Evolutionary conservation across 2,888 invertebrate genomes (phyloP), one percentile per base, ranked within the genome.

Genomic region (Tuberolachnus salignus): DNA sequence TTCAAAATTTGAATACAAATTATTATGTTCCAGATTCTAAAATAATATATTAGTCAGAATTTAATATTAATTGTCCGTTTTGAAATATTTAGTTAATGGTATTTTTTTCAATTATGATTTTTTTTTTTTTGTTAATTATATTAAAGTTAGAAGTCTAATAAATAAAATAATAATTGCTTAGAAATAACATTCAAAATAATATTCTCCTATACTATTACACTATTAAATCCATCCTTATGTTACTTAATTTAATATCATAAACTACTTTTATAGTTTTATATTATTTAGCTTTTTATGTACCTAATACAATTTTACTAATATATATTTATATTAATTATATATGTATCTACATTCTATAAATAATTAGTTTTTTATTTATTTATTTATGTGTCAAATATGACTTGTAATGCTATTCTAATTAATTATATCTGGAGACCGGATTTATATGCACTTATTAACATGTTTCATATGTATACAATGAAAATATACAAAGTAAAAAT

Each of bases 221-320:
- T 59, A 46, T 57, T 57, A 42, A 70, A n/a, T 71, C 57, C 57
- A 71, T 59, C 71, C 57, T 59, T n/a, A n/a, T 9, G 44, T 59
- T 71, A 71, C 71, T 71, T 71, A 71, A 71, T 23, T 23, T 44
- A 44, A 23, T 55, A 57, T n/a, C 34, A 6, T 51, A 16, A 23
- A 64, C 21, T 42, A 64, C 21, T 49, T 66, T 46, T 23, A 51
- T 16, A 34, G 34, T 69, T 64, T 19, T 69, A 69, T 9, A 19
- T 21, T 14, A n/a, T n/a, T 46, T 21, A 46, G 9, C 21, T 64
- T 21, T 64, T 64, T 4, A 34, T 6, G 34, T 34, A 34, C 44
- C 64, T 46, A 16, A 64, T 46, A 64, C 9, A 14, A 21, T 23
- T 46, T 10, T 21, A 10, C 16, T 59, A 14, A 26, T 46, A 49